Base-by-base conservation (phyloP, 2,888 invertebrate species). In the Monopis laevigella region DNA sequence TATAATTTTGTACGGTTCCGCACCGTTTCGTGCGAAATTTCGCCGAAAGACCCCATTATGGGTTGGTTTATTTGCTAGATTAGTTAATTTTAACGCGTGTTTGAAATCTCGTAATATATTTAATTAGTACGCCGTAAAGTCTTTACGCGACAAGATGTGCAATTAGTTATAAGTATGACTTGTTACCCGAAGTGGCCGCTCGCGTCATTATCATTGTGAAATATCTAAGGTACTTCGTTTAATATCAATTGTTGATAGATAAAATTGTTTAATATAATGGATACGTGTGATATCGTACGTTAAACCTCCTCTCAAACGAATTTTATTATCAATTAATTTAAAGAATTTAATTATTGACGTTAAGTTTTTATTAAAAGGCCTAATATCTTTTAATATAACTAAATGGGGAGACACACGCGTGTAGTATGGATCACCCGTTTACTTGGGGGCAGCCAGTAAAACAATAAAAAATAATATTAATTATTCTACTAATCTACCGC, bases 91-190 rank as follows among this genome's bases (percentile, higher is more conserved):
- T 57, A 65, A 72, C 59, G 68, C 62, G 73, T 74, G 74, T 74
- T 74, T 73, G 78, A 78, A 78, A 77, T 78, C 78, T 80, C 78
- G 78, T 78, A 73, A 75, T 72, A 77, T 74, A 73, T 77, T 16
- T 29, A 3, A 8, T 8, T 29, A 29, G 12, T 11, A 11, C 28
- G 28, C 28, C 12, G n/a, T 30, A 13, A 12, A 8, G 30, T 30
- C 30, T 32, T 14, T 32, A 17, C 32, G 29, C 14, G 7, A 29
- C 60, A 63, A 72, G 70, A 71, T 71, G 59, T 71, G 74, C 72
- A 73, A 70, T 61, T 77, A 75, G 71, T 62, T 70, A 13, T 32
- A 67, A 66, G 65, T 52, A 55, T 59, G 59, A 62, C 64, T 72
- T 68, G 75, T 77, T 78, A 78, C 77, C 77, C 73, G 72, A 69